These are phyloP conservation scores for Neopelma chrysocephalum DNA, from an alignment of 2,797 vertebrate species.

Conservation along the genomic window DNA sequence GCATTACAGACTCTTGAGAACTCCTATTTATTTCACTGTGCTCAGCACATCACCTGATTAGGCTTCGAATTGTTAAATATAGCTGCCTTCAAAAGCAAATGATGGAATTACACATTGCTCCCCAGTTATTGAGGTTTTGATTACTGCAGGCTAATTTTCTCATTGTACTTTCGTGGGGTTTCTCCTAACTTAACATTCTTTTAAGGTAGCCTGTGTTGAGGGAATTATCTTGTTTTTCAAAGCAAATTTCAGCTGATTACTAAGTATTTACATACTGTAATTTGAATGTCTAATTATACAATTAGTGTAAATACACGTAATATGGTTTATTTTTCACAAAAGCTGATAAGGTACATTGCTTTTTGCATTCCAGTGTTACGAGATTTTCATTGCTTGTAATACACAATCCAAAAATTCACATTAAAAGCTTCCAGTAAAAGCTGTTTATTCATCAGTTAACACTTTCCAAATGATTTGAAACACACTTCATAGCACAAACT, in stretches of 20 bases:
- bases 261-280: conserved; percentile 83
- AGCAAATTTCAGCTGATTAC: conserved; percentile 84
- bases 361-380: conserved; percentile 45
- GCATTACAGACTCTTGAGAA: background rate
- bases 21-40: background rate
- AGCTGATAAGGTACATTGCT: conserved; percentile 70
- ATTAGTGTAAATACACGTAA: conserved; percentile 84
- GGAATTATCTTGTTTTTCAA: conserved; percentile 85
- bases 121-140: conserved; percentile 57
- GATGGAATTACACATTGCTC: conserved; percentile 40
- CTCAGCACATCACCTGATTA: conserved; percentile 44
- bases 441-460: background rate
- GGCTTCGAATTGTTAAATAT: background rate
- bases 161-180: conserved; percentile 71
- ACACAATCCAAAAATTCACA: background rate
- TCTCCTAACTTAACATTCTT: conserved; percentile 80
- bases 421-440: background rate
- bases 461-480: background rate
- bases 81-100: conserved; percentile 33
- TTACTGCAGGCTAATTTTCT: conserved; percentile 76
- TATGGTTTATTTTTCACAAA: conserved; percentile 78
- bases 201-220: conserved; percentile 81
- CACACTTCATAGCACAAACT: background rate
- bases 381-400: conserved; percentile 38
- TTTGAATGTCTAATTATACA: conserved; percentile 83